Evolutionary conservation across 2,797 vertebrate genomes (phyloP).

Genomic region (Gymnothorax javanicus): DNA sequence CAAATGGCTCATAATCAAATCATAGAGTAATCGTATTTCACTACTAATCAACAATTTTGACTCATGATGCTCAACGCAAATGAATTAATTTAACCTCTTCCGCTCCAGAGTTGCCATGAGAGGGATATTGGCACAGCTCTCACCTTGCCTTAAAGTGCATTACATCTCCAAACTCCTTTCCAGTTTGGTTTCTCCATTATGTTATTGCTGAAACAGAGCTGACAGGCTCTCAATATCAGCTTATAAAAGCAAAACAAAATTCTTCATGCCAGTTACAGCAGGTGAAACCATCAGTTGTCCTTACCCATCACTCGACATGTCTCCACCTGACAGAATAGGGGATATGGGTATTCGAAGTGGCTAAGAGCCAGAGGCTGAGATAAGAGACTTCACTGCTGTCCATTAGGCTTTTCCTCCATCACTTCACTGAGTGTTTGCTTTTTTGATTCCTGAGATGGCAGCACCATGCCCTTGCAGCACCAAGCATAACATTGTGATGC

Average conservation of each 20-base stretch:
- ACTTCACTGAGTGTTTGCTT: not conserved
- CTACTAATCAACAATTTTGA: too few species aligned
- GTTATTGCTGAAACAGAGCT: not conserved
- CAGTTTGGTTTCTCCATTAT: not conserved
- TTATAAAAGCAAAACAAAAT: conserved; percentile 6
- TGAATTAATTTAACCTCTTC: too few species aligned
- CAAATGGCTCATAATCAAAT: too few species aligned
- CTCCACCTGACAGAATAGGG: conserved; percentile 1
- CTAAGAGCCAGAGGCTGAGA: not conserved
- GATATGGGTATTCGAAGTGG: not conserved
- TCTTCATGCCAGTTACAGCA: not conserved
- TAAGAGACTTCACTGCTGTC: not conserved
- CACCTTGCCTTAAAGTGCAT: too few species aligned
- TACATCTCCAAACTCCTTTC: too few species aligned
- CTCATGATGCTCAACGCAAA: too few species aligned
- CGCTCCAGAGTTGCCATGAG: too few species aligned
- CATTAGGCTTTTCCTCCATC: not conserved
- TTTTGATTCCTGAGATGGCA: not conserved
- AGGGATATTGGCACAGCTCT: too few species aligned
- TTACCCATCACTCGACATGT: conserved; percentile 8
- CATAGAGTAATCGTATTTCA: too few species aligned
- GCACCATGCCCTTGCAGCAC: not conserved
- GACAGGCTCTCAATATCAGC: not conserved
- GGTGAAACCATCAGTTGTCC: not conserved
- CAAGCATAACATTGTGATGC: not conserved